Evolutionary conservation across 2,888 invertebrate species (phyloP).

Genomic region (Polyploca ridens): DNA sequence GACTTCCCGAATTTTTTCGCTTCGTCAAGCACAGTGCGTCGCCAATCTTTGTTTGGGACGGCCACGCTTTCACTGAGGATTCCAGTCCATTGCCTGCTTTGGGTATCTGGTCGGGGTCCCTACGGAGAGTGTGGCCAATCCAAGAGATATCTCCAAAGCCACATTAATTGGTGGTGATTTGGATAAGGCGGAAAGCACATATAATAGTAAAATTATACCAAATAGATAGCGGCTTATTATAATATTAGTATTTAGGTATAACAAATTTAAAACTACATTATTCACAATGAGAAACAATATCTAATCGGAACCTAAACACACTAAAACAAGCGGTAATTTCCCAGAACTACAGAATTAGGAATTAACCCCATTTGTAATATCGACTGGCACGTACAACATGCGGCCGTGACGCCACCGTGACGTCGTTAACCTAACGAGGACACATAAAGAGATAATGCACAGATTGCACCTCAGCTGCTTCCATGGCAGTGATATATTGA

Average conservation of each 20-base stretch:
- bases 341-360: constrained; percentile 26
- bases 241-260: neutral
- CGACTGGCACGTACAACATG: constrained; percentile 20
- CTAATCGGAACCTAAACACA: neutral
- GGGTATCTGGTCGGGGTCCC: no score
- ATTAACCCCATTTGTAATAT: constrained; percentile 39
- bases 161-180: no score
- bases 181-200: no score
- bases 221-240: neutral
- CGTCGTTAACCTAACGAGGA: constrained; percentile 31
- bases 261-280: neutral
- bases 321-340: constrained; percentile 1
- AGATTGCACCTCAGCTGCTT: constrained; percentile 2
- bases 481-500: no score
- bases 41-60: no score
- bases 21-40: no score
- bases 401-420: constrained; percentile 3
- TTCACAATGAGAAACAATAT: neutral
- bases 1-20: no score
- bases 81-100: no score
- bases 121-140: no score
- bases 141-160: no score
- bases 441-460: constrained; percentile 16
- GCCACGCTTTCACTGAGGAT: no score
- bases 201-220: no score